Conservation (phyloP, 2,113 vertebrate genomes). For the Archocentrus centrarchus region DNA sequence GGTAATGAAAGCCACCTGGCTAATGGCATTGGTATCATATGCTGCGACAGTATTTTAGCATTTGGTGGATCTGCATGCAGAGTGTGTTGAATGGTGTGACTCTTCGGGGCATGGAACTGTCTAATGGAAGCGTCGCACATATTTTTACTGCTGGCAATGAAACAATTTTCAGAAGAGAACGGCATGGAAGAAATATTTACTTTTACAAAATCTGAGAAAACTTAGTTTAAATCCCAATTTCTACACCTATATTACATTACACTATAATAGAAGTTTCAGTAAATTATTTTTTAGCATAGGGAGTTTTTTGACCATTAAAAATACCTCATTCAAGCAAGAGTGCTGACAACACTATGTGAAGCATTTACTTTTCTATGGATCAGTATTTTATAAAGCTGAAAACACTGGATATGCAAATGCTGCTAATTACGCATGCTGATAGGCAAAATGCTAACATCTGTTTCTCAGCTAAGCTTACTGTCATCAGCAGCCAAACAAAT, state of each 20-base stretch:
- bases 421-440: constrained; percentile 84
- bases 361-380: constrained; percentile 54
- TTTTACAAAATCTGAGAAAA: background rate
- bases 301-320: background rate
- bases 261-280: background rate
- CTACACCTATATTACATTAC: background rate
- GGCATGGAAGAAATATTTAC: constrained; percentile 30
- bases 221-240: constrained; percentile 6
- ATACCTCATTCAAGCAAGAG: background rate
- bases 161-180: constrained; percentile 46
- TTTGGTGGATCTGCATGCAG: constrained; percentile 88
- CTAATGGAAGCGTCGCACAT: constrained; percentile 75
- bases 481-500: constrained; percentile 73
- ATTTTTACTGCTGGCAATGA: constrained; percentile 75
- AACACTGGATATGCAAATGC: constrained; percentile 81
- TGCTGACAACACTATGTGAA: constrained; percentile 15
- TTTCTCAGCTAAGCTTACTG: constrained; percentile 71
- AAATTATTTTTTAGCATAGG: background rate
- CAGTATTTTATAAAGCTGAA: constrained; percentile 71
- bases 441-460: constrained; percentile 83
- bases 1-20: constrained; percentile 89
- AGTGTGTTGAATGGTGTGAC: constrained; percentile 78
- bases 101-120: constrained; percentile 82
- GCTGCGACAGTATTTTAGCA: constrained; percentile 90
- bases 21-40: constrained; percentile 95